Base-by-base conservation (phyloP, 2,797 vertebrate species). In the Crypturellus tataupa region DNA sequence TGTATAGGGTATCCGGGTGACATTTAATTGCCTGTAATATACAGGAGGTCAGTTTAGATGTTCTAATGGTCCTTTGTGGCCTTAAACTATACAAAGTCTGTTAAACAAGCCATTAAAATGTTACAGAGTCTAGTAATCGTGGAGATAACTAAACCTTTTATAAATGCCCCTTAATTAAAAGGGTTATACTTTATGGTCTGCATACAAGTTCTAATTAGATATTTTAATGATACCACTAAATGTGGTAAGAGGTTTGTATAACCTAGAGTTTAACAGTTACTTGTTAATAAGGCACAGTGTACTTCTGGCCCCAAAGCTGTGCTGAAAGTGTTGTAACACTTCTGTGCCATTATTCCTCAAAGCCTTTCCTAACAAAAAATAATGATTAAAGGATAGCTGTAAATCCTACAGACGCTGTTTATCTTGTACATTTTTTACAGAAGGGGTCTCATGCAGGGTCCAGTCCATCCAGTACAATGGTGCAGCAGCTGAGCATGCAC, bases 41-140 rank as follows among this genome's bases (percentile, higher is more conserved):
- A 46, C 58, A 90, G 6, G 21, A 73, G 58, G 80, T 88, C 80
- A 80, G 35, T 88, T 90, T 87, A 86, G 72, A 78, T 77, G 58
- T 93, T 94, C 47, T 87, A 89, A 83, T 62, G 31, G 80, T 94
- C 90, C 70, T 80, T 93, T 90, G 63, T 76, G 85, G 69, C 62
- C 70, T 76, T 80, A 90, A 90, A 86, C 77, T 62, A 10, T 14
- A 71, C 40, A 62, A 11, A 83, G 79, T 62, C 90, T 89, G 49
- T 86, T 86, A 90, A 93, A 80, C 27, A 91, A 91, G 23, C 44
- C 46, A 72, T 71, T 90, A 89, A 91, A 91, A 78, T 55, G 44
- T 86, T 94, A 67, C 58, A 68, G 46, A 56, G 62, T 75, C 55
- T 78, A 55, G 62, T 93, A 88, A 88, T 79, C 69, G 80, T 40